These are phyloP conservation scores for Dolichoris vasculosae DNA, from an alignment of 1,140 invertebrate species.

Conservation along the genomic window DNA sequence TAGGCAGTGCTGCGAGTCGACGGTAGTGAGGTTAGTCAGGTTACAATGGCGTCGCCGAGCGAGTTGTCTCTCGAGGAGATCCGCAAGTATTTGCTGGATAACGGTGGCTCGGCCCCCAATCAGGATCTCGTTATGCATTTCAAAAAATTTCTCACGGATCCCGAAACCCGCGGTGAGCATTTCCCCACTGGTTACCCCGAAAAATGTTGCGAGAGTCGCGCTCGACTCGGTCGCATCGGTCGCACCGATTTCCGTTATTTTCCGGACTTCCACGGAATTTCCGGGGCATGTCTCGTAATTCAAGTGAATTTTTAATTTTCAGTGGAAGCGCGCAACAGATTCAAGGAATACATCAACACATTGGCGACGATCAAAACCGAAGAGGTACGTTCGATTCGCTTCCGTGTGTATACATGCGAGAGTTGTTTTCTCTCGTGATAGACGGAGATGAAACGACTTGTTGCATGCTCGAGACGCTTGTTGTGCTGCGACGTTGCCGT, in stretches of 20 bases:
- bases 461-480: conserved; percentile 58
- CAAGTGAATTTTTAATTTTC: conserved; percentile 70
- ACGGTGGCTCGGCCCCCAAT: conserved; percentile 90
- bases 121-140: conserved; percentile 92
- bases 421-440: not conserved
- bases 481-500: conserved; percentile 61
- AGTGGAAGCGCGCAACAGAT: conserved; percentile 88
- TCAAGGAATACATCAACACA: conserved; percentile 93
- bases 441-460: conserved; percentile 64
- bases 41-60: conserved; percentile 79
- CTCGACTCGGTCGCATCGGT: not conserved
- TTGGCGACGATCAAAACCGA: conserved; percentile 88
- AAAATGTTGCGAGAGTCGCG: not conserved
- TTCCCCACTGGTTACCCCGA: not conserved
- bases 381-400: conserved; percentile 69
- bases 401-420: not conserved
- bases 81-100: conserved; percentile 85
- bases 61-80: conserved; percentile 89
- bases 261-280: not conserved
- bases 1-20: not conserved
- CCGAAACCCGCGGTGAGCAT: conserved; percentile 82
- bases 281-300: not conserved
- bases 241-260: conserved; percentile 9
- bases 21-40: conserved; percentile 35
- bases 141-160: conserved; percentile 87